A percentile compares a stretch with the other conserved stretches of the same genome.
phyloP scores from a whole-genome alignment of 2,797 vertebrate species.

The Siniperca obscura region DNA sequence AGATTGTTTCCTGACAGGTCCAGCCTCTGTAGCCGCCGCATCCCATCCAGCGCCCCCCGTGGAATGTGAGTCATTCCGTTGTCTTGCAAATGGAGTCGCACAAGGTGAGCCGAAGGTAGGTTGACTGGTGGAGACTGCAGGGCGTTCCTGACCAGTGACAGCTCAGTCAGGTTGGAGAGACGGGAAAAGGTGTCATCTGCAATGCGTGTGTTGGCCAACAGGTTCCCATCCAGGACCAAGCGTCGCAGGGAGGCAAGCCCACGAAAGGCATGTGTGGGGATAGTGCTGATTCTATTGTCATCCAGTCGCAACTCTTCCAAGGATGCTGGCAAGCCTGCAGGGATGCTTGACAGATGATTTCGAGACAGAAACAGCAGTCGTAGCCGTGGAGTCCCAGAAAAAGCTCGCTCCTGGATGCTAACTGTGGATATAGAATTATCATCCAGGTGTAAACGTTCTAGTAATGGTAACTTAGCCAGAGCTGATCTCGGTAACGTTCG shows the following conservation, averaged over 20 bases:
- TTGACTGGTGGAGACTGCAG: slow-evolving; percentile 91
- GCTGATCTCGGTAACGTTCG: slow-evolving; percentile 90
- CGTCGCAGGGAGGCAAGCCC: slow-evolving; percentile 91
- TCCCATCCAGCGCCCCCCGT: slow-evolving; percentile 87
- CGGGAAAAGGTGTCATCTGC: slow-evolving; percentile 93
- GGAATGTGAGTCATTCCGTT: slow-evolving; percentile 95
- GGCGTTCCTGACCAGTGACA: slow-evolving; percentile 94
- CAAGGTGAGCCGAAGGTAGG: slow-evolving; percentile 88
- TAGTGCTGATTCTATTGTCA: slow-evolving; percentile 96
- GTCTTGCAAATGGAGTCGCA: slow-evolving; percentile 93
- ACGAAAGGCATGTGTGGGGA: slow-evolving; percentile 93
- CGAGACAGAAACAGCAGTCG: slow-evolving; percentile 93
- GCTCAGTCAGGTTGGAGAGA: slow-evolving; percentile 92
- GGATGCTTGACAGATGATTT: slow-evolving; percentile 96
- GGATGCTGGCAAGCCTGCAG: slow-evolving; percentile 90
- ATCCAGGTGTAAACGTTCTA: slow-evolving; percentile 95
- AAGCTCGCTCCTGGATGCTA: slow-evolving; percentile 96
- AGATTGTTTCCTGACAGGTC: slow-evolving; percentile 97
- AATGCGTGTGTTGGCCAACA: slow-evolving; percentile 95
- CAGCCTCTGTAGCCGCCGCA: slow-evolving; percentile 90
- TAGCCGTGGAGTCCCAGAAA: slow-evolving; percentile 90
- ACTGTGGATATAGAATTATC: slow-evolving; percentile 97
- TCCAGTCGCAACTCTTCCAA: slow-evolving; percentile 94
- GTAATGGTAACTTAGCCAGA: slow-evolving; percentile 90
- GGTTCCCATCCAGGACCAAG: slow-evolving; percentile 94